These are phyloP conservation scores for Platypus cylindrus DNA, from an alignment of 2,888 invertebrate genomes.

Conservation along the genomic window DNA sequence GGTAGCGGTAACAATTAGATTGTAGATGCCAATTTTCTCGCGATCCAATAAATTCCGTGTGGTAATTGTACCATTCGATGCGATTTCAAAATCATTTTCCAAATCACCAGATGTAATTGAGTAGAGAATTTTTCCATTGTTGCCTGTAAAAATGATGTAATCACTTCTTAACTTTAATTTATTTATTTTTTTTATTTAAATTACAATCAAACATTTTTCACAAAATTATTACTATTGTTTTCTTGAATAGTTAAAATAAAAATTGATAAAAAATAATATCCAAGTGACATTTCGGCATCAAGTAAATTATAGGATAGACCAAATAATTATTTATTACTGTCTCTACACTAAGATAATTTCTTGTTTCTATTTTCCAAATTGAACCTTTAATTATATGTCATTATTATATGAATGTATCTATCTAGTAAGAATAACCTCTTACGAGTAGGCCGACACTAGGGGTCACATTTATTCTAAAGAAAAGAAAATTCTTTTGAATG, in stretches of 20 bases:
- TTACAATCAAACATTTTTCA: no score
- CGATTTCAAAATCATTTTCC: constrained; percentile 64
- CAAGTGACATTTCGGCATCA: constrained; percentile 9
- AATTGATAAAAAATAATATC: constrained; percentile 5
- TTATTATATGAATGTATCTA: no score
- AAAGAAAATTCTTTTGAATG: no score
- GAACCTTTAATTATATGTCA: constrained; percentile 24
- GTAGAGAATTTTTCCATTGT: constrained; percentile 75
- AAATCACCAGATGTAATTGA: constrained; percentile 74
- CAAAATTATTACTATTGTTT: no score
- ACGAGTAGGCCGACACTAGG: no score
- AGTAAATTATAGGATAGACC: constrained; percentile 8
- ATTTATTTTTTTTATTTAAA: no score
- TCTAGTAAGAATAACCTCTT: no score
- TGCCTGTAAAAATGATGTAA: constrained; percentile 43
- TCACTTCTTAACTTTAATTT: no score
- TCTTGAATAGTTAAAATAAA: no score
- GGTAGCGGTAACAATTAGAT: constrained; percentile 71
- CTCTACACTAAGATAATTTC: no score
- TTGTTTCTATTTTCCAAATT: constrained; percentile 6
- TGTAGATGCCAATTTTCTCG: constrained; percentile 70
- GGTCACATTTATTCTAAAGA: not conserved
- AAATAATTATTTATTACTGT: no score
- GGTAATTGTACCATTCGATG: constrained; percentile 71
- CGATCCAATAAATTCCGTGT: constrained; percentile 68